Evolutionary conservation across 1,140 invertebrate species (phyloP), one percentile per base, ranked within the genome.

Genomic region (Idris sp.): DNA sequence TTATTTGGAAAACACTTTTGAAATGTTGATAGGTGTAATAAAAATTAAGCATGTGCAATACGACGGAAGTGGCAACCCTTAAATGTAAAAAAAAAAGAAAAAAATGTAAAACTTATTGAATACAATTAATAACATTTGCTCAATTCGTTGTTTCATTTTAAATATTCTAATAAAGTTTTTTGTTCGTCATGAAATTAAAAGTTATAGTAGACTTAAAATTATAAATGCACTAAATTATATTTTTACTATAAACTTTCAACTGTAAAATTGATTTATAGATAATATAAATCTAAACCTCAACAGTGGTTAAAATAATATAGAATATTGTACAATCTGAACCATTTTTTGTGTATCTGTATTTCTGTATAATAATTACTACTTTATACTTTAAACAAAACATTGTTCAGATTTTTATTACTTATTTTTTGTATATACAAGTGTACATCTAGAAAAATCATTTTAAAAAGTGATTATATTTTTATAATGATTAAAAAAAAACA

Each of bases 61-160:
- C 79, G n/a, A n/a, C 6, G 10, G 8, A 58, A 41, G 16, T 46
- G 25, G 19, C 36, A 53, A 25, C 49, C 19, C 7, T 72, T 76
- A 77, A 56, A 76, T 79, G 28, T 28, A n/a, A n/a, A n/a, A n/a
- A n/a, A 53, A 25, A 56, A 5, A 18, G 65, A 75, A 76, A 56
- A 81, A 79, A 61, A 40, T 59, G 19, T 83, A 78, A 53, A 76
- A 74, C 58, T 76, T 79, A 36, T 25, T 4, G 31, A 54, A 36
- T 58, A 51, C 19, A 69, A 31, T 75, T 77, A 83, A 76, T 40
- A 67, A 10, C 82, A 80, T 79, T 85, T 84, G 83, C 83, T 84
- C 81, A 84, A 86, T 84, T 86, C 82, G 82, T 86, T 87, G 78
- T 83, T 84, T 86, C 81, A 74, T 83, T 84, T 82, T 82, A 81